A percentile compares a stretch with the other conserved stretches of the same genome.
Conservation (phyloP, 2,797 vertebrate genomes). For the Hippopotamyrus pictus region DNA sequence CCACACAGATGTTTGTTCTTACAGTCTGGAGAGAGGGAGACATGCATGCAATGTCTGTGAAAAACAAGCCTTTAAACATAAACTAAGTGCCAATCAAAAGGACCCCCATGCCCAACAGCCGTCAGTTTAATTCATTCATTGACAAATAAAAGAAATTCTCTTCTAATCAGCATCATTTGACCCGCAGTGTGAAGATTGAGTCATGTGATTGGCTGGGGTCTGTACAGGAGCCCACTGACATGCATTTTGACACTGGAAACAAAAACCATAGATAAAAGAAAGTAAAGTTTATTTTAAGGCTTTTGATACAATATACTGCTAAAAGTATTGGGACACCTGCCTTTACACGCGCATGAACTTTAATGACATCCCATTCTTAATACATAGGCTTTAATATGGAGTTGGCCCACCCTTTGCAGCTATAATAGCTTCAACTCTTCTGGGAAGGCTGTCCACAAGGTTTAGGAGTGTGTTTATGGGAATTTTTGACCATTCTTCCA, state of each 20-base stretch:
- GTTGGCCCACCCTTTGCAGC: too few relatives aligned
- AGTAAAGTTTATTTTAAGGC: neutral
- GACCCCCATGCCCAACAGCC: neutral
- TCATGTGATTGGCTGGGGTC: neutral
- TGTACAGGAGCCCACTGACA: neutral
- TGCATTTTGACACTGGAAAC: neutral
- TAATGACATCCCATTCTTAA: too few relatives aligned
- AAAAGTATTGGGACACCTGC: too few relatives aligned
- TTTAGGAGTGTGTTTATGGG: too few relatives aligned
- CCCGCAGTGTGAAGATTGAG: neutral
- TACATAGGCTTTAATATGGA: too few relatives aligned
- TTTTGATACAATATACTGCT: neutral
- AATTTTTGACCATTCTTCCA: too few relatives aligned
- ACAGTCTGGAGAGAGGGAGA: slow-evolving; percentile 26
- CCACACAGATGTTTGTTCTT: slow-evolving; percentile 47
- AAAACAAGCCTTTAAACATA: neutral
- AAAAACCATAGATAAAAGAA: neutral
- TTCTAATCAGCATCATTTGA: neutral
- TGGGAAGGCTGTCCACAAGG: too few relatives aligned
- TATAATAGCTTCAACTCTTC: too few relatives aligned
- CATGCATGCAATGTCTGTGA: neutral
- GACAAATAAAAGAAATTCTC: neutral
- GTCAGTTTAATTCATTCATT: neutral
- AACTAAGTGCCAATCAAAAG: neutral
- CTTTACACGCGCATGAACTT: too few relatives aligned